Evolutionary conservation across 2,888 invertebrate species (phyloP).

Genomic region (Colletes collaris): DNA sequence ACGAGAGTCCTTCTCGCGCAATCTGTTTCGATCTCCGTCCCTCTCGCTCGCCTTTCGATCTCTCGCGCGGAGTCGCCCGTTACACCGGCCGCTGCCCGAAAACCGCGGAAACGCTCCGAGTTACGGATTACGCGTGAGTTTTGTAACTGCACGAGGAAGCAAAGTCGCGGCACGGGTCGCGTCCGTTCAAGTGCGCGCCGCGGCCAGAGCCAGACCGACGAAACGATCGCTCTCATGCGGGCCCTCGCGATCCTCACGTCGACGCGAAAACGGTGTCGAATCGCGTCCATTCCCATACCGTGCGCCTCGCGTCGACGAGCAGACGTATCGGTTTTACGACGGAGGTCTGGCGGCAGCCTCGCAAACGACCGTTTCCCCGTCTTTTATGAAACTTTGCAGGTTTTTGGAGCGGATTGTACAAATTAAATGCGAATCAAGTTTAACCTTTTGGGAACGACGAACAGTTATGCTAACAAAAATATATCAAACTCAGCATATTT

Average conservation of each 20-base stretch:
- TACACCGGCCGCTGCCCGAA: conserved; percentile 14
- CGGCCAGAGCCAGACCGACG: background rate
- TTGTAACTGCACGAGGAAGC: conserved; percentile 15
- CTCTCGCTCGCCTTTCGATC: conserved; percentile 34
- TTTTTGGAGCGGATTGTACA: no score
- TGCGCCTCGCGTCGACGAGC: conserved; percentile 1
- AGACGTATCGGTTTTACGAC: conserved; percentile 44
- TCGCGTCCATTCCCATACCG: conserved; percentile 28
- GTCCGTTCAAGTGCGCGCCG: no score
- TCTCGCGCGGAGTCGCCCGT: conserved; percentile 32
- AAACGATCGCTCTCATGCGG: background rate
- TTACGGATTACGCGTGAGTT: conserved; percentile 18
- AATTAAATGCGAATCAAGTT: no score
- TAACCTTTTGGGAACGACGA: no score
- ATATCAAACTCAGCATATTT: no score
- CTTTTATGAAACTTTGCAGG: no score
- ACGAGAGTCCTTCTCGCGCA: conserved; percentile 12
- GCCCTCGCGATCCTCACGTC: conserved; percentile 34
- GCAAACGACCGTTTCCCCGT: no score
- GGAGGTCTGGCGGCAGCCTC: conserved; percentile 27
- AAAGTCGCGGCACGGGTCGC: background rate
- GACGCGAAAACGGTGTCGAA: conserved; percentile 44
- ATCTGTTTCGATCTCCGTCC: conserved; percentile 48
- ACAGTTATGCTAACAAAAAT: no score
- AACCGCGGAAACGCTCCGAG: conserved; percentile 47